Evolutionary conservation across 2,888 invertebrate species (phyloP).

Genomic region (Heliconius sara): DNA sequence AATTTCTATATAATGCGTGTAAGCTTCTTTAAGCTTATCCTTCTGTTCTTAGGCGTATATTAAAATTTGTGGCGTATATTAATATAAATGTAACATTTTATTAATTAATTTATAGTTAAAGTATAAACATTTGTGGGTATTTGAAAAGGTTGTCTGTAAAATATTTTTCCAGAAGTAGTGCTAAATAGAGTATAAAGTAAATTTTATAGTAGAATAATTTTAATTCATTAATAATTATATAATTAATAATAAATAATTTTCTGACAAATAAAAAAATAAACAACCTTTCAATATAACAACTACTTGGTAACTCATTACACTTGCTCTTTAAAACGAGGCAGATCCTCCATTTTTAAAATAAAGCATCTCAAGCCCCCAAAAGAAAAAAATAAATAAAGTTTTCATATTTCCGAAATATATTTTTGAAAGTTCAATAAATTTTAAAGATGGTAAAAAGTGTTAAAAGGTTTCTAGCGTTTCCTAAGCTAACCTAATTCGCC

Average conservation of each 20-base stretch:
- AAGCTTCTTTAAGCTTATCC: constrained; percentile 1
- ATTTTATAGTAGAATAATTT: too few species aligned
- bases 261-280: background rate
- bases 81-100: constrained; percentile 28
- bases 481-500: constrained; percentile 72
- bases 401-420: constrained; percentile 43
- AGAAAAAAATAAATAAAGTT: constrained; percentile 33
- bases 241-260: background rate
- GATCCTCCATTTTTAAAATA: background rate
- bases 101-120: constrained; percentile 27
- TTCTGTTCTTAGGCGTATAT: background rate
- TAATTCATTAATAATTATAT: too few species aligned
- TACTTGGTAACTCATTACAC: constrained; percentile 10
- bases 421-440: constrained; percentile 31
- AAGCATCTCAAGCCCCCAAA: background rate
- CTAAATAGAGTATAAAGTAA: too few species aligned
- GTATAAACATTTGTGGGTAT: constrained; percentile 45
- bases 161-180: background rate
- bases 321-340: background rate
- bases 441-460: constrained; percentile 40
- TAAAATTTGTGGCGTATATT: constrained; percentile 27
- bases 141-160: constrained; percentile 39
- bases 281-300: constrained; percentile 3
- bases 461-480: constrained; percentile 74
- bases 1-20: background rate